These are phyloP conservation scores for Calycopis cecrops DNA, from an alignment of 1,140 invertebrate species.

Conservation along the genomic window DNA sequence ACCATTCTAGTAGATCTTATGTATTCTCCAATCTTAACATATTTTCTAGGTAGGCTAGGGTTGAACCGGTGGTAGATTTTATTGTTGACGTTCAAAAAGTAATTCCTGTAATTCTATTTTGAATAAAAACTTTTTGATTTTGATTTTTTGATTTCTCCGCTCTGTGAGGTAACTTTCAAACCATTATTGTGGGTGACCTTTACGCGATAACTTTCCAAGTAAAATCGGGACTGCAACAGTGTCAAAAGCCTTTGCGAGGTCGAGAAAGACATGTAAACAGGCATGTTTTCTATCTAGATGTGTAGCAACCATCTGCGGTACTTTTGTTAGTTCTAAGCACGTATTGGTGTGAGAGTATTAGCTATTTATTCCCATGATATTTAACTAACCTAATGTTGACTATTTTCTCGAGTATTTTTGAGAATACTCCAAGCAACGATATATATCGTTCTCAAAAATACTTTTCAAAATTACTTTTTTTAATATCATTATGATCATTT, in stretches of 20 bases:
- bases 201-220: conserved; percentile 10
- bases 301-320: too few relatives aligned
- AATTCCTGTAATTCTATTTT: too few relatives aligned
- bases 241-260: conserved; percentile 15
- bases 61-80: too few relatives aligned
- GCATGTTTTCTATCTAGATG: too few relatives aligned
- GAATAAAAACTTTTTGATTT: too few relatives aligned
- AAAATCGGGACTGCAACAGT: conserved; percentile 16
- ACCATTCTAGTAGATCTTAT: not conserved
- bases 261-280: too few relatives aligned
- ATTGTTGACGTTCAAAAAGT: too few relatives aligned
- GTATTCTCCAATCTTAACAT: conserved; percentile 3
- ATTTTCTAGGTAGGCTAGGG: too few relatives aligned
- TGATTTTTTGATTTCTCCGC: too few relatives aligned
- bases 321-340: too few relatives aligned
- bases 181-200: conserved; percentile 12
- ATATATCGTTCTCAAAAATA: conserved; percentile 14
- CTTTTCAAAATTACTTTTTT: conserved; percentile 12
- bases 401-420: too few relatives aligned
- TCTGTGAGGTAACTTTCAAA: conserved; percentile 10
- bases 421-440: too few relatives aligned
- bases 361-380: conserved; percentile 1
- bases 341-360: not conserved
- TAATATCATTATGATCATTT: conserved; percentile 7
- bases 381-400: not conserved